Percentiles rank a stretch among this genome's conserved stretches.
Conservation (phyloP, 2,113 vertebrate species). For the Phalacrocorax pelagicus region DNA sequence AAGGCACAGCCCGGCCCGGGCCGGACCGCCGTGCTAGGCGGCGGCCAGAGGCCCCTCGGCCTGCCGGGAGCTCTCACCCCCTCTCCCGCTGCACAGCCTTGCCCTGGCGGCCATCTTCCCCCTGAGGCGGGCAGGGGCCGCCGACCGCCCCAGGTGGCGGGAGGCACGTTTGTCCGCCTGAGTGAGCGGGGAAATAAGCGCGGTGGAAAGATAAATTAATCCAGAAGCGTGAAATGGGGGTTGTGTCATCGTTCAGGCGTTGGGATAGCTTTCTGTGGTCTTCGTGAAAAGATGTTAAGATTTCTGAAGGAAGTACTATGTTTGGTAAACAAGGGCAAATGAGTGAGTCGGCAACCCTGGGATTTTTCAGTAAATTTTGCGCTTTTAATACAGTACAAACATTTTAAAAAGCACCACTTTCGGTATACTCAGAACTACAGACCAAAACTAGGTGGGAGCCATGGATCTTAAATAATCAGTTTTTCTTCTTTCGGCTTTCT, state of each 20-base stretch:
- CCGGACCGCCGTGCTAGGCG: too few species aligned
- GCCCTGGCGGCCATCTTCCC: too few species aligned
- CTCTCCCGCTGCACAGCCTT: too few species aligned
- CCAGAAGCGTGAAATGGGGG: not conserved
- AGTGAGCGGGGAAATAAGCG: too few species aligned
- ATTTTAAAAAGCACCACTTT: not conserved
- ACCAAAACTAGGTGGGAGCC: fast-evolving
- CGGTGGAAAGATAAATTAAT: not conserved
- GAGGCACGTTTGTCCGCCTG: too few species aligned
- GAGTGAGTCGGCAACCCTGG: not conserved
- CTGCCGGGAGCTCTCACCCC: too few species aligned
- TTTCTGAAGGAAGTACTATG: not conserved
- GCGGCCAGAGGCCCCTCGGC: not conserved
- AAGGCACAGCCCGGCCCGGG: not conserved
- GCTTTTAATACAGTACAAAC: not conserved
- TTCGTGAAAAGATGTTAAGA: not conserved
- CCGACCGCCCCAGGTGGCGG: too few species aligned
- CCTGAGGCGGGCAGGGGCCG: too few species aligned
- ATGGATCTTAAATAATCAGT: not conserved
- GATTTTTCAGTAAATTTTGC: not conserved
- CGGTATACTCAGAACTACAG: not conserved
- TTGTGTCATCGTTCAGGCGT: too few species aligned
- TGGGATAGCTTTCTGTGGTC: not conserved
- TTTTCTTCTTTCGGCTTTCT: not conserved
- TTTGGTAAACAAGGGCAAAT: not conserved